These are phyloP conservation scores for Hirundo rustica DNA, from an alignment of 2,797 vertebrate species.

Conservation along the genomic window DNA sequence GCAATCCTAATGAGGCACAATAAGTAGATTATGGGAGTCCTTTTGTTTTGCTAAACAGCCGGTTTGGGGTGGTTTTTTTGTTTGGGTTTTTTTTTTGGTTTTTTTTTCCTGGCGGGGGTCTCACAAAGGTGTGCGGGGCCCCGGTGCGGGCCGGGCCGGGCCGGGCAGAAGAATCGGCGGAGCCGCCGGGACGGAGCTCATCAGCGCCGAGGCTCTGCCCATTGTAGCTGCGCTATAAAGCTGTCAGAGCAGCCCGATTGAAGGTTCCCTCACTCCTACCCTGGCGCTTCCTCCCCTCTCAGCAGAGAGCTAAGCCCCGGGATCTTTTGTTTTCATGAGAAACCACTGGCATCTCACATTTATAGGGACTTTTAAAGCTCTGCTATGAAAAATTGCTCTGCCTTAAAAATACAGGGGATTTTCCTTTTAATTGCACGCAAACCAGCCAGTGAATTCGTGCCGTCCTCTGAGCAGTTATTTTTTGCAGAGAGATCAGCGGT, in stretches of 20 bases:
- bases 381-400: slow-evolving; percentile 48
- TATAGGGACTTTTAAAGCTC: slow-evolving; percentile 32
- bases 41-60: slow-evolving; percentile 72
- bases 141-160: not conserved
- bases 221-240: slow-evolving; percentile 74
- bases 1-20: slow-evolving; percentile 69
- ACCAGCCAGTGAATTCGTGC: not conserved
- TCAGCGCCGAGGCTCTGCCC: slow-evolving; percentile 63
- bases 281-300: slow-evolving; percentile 57
- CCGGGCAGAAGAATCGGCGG: slow-evolving; percentile 7
- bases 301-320: slow-evolving; percentile 35
- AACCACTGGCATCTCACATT: slow-evolving; percentile 65
- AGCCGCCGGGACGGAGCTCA: slow-evolving; percentile 55
- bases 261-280: slow-evolving; percentile 50
- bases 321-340: slow-evolving; percentile 69
- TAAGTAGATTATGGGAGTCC: slow-evolving; percentile 68
- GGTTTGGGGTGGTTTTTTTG: slow-evolving; percentile 36
- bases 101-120: slow-evolving; percentile 26
- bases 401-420: not conserved
- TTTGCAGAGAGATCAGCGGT: not conserved
- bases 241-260: slow-evolving; percentile 67
- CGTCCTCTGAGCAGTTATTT: not conserved
- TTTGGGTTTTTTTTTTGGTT: too few species aligned
- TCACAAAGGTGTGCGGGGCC: slow-evolving; percentile 58
- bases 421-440: not conserved